Percentiles rank a stretch among this genome's conserved stretches.
phyloP scores from a whole-genome alignment of 2,797 vertebrate genomes.

The Huso huso region DNA sequence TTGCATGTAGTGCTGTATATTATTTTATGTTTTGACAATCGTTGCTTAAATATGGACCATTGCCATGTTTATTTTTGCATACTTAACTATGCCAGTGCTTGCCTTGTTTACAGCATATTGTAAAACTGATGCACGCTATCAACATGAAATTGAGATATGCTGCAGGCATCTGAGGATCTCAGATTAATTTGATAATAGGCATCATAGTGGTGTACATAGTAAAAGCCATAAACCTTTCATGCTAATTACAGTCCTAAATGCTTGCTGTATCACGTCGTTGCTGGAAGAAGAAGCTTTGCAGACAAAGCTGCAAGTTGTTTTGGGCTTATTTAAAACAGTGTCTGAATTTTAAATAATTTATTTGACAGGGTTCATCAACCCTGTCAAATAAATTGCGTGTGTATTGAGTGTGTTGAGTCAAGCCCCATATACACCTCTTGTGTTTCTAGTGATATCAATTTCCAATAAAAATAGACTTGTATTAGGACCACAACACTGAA shows the following conservation, averaged over 20 bases:
- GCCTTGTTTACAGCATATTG: background rate
- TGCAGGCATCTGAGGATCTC: background rate
- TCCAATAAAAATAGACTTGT: no score
- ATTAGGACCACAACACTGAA: no score
- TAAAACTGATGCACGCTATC: background rate
- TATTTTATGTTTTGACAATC: background rate
- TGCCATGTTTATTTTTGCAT: slow-evolving; percentile 9
- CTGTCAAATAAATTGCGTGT: no score
- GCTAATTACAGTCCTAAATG: background rate
- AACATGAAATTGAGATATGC: background rate
- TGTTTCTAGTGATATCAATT: no score
- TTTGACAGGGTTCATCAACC: no score
- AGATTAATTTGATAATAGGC: slow-evolving; percentile 4
- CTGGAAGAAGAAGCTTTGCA: no score
- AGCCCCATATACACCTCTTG: no score
- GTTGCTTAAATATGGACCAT: background rate
- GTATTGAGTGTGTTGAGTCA: no score
- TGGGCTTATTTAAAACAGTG: no score
- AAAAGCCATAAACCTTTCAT: background rate
- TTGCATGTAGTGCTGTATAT: background rate
- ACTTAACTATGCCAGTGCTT: background rate
- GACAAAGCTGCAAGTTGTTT: no score
- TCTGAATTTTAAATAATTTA: no score
- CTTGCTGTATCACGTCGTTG: background rate
- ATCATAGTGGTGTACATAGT: slow-evolving; percentile 1